Percentiles rank a stretch among this genome's conserved stretches.
Conservation (phyloP, 2,113 vertebrate species). For the Emydura subglobosa region DNA sequence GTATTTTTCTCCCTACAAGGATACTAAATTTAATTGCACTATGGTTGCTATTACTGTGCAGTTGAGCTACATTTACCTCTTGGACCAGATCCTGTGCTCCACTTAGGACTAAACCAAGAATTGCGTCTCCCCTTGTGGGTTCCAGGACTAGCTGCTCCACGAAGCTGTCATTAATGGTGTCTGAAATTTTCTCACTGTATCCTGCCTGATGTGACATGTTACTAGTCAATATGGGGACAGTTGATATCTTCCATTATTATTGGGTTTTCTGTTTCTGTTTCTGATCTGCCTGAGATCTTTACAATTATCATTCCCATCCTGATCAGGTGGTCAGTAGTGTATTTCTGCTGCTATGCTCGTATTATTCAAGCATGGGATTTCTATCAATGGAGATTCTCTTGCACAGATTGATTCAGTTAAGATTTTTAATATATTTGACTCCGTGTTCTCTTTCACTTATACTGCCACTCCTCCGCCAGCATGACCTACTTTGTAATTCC, state of each 20-base stretch:
- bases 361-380: not conserved
- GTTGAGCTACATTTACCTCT: not conserved
- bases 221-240: not conserved
- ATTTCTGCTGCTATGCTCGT: not conserved
- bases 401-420: not conserved
- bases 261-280: not conserved
- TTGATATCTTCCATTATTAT: not conserved
- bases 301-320: not conserved
- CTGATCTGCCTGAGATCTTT: not conserved
- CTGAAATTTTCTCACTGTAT: not conserved
- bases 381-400: not conserved
- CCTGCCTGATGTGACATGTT: not conserved
- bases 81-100: not conserved
- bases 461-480: not conserved
- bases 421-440: not conserved
- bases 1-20: not conserved
- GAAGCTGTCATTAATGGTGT: not conserved
- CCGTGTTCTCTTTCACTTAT: not conserved
- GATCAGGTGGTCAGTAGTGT: not conserved
- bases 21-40: not conserved
- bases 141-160: too few species aligned
- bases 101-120: not conserved
- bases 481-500: not conserved
- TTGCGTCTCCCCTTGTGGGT: not conserved
- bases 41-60: not conserved